Percentiles rank a stretch among this genome's conserved stretches.
These are phyloP conservation scores for Drosophila triauraria DNA, from an alignment of 1,140 invertebrate species.

Conservation along the genomic window DNA sequence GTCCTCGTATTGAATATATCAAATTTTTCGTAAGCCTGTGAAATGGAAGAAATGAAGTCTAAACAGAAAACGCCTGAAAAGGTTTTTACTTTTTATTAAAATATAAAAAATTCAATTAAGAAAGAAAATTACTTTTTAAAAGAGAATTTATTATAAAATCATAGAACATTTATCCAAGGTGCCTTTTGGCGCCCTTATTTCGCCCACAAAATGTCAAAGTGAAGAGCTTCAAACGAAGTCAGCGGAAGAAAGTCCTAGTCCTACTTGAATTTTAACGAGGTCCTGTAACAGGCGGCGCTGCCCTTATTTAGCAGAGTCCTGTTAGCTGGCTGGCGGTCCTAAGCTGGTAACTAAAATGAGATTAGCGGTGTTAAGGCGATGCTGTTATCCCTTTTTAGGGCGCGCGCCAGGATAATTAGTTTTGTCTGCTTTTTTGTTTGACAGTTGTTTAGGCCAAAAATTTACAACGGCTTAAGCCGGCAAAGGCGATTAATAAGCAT, in stretches of 20 bases:
- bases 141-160: too few relatives aligned
- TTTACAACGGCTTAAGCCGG: neutral
- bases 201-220: slow-evolving; percentile 55
- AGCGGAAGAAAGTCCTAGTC: slow-evolving; percentile 31
- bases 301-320: slow-evolving; percentile 12
- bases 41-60: neutral
- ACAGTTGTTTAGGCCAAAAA: neutral
- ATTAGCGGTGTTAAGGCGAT: slow-evolving; percentile 19
- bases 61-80: too few relatives aligned
- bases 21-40: slow-evolving; percentile 5
- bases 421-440: slow-evolving; percentile 30
- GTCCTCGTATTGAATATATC: neutral
- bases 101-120: neutral
- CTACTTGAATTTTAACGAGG: slow-evolving; percentile 45
- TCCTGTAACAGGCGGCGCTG: slow-evolving; percentile 14
- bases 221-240: slow-evolving; percentile 31
- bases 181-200: neutral
- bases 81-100: too few relatives aligned
- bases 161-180: neutral
- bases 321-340: neutral
- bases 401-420: slow-evolving; percentile 36
- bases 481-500: slow-evolving; percentile 5
- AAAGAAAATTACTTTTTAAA: too few relatives aligned
- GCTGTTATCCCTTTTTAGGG: slow-evolving; percentile 38
- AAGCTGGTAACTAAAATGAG: slow-evolving; percentile 35